phyloP scores from a whole-genome alignment of 2,797 vertebrate species.

The Arnoldichthys spilopterus region DNA sequence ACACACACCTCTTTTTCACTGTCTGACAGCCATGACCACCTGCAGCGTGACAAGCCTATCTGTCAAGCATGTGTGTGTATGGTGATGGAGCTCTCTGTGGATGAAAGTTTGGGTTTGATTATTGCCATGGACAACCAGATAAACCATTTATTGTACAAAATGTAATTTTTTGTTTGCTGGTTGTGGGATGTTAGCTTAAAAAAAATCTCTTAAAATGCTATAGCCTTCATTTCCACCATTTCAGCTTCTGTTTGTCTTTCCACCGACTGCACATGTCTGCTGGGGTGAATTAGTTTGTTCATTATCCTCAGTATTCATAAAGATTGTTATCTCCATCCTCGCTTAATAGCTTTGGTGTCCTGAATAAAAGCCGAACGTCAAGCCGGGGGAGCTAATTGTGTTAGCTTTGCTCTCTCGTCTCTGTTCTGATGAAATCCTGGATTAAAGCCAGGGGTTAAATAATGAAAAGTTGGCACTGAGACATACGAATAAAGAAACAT shows the following conservation, averaged over 20 bases:
- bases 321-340: background rate
- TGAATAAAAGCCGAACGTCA: background rate
- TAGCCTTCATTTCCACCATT: background rate
- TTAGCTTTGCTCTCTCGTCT: constrained; percentile 1
- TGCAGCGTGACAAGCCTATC: constrained; percentile 39
- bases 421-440: constrained; percentile 19
- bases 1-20: constrained; percentile 28
- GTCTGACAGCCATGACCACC: constrained; percentile 49
- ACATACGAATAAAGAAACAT: background rate
- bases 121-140: background rate
- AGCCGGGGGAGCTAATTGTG: constrained; percentile 19
- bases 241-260: background rate
- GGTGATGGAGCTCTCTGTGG: background rate
- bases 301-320: background rate
- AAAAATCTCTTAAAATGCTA: background rate
- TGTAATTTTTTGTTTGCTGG: background rate
- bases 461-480: background rate
- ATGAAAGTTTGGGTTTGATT: background rate
- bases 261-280: background rate
- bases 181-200: background rate
- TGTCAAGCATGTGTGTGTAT: constrained; percentile 20
- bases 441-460: constrained; percentile 1
- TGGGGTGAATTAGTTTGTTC: constrained; percentile 4
- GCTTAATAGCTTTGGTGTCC: constrained; percentile 22
- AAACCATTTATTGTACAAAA: background rate